Base-by-base conservation (phyloP, 1,140 invertebrate species). In the Eumaeus atala region DNA sequence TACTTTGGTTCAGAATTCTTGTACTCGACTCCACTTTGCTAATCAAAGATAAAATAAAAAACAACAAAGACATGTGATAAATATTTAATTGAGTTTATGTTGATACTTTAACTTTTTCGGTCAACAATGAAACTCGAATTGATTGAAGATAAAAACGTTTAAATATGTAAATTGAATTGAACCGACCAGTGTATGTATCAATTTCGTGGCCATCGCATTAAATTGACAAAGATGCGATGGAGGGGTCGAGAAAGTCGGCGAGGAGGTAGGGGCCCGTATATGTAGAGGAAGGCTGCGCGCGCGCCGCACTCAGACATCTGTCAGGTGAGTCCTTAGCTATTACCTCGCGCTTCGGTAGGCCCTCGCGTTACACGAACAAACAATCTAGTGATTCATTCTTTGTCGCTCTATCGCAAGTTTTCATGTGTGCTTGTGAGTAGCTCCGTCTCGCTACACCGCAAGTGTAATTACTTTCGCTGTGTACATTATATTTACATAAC, bases 231-330 rank as follows among this genome's bases (percentile, higher is more conserved):
- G 36, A 48, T 52, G 52, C 52, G 56, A 67, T 67, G 75, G 74
- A 70, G 56, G 48, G 50, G 47, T 48, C 68, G 78, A 80, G 81
- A 82, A 84, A 82, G 78, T 78, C 44, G 28, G 61, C 56, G 66
- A 65, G 62, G 51, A 64, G 67, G 66, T 66, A 62, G 54, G 65
- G 66, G 51, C 47, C 48, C 49, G 56, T 82, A 82, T 82, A 82
- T 79, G 62, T 74, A 60, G 28, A 54, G 52, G 49, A 9, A 36
- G 50, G 8, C 42, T 49, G 62, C 70, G 63, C 78, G 79, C 81
- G 81, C 79, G 77, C 72, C 70, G 56, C 81, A 81, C 76, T 79
- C 65, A 59, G 59, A 72, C 58, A 40, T 48, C 60, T 53, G 48
- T 56, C 75, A 76, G 78, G 81, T 82, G 61, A 82, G 74, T 56